phyloP scores from a whole-genome alignment of 1,140 invertebrate genomes.

The Carcinoscorpius rotundicauda region DNA sequence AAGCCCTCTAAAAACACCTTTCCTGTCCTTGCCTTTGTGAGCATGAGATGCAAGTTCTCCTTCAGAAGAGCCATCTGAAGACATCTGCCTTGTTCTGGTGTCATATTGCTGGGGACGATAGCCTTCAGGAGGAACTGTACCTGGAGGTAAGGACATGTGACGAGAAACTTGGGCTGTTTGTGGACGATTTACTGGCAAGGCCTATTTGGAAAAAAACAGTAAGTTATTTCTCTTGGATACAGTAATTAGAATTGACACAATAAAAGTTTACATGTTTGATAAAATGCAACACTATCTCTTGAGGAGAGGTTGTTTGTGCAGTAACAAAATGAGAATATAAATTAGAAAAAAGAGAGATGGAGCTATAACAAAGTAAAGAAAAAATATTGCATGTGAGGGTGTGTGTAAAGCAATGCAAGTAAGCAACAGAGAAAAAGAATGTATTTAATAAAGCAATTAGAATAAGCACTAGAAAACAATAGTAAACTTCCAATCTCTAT shows the following conservation, averaged over 20 bases:
- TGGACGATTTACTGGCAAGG: conserved; percentile 8
- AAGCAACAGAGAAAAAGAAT: too few relatives aligned
- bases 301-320: background rate
- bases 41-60: conserved; percentile 10
- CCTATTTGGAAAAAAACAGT: too few relatives aligned
- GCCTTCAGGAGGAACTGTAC: conserved; percentile 2
- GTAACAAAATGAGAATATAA: too few relatives aligned
- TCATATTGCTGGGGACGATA: conserved; percentile 9
- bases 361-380: too few relatives aligned
- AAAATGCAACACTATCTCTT: conserved; percentile 5
- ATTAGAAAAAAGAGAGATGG: background rate
- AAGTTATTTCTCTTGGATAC: background rate
- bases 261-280: conserved; percentile 10
- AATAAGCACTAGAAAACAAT: too few relatives aligned
- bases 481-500: too few relatives aligned
- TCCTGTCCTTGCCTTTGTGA: conserved; percentile 10
- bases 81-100: conserved; percentile 10
- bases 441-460: too few relatives aligned
- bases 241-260: background rate
- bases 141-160: conserved; percentile 16
- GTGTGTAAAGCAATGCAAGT: too few relatives aligned
- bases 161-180: conserved; percentile 6
- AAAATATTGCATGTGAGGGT: too few relatives aligned
- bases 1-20: conserved; percentile 6
- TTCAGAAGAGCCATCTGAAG: conserved; percentile 19